Evolutionary conservation across 2,888 invertebrate genomes (phyloP), one percentile per base, ranked within the genome.

Genomic region (Tortricodes alternella): DNA sequence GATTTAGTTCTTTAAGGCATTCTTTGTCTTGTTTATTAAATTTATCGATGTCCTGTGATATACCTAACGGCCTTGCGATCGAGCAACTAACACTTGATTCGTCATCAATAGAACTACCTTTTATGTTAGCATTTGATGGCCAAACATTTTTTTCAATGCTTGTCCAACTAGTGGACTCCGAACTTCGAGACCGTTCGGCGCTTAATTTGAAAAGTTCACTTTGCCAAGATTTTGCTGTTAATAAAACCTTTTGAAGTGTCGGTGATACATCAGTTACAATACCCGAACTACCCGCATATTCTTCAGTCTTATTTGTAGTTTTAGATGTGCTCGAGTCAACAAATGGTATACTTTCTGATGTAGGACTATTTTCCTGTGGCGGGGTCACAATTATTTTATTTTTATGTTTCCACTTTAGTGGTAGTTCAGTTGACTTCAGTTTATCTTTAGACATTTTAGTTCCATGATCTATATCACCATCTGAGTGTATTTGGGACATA

Each of bases 161-260:
- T 0, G 95, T 95, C 95, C 95, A 96, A 0, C 96, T 96, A 24
- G 93, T 94, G 0, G 94, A 94, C 70, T 96, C 96, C 1, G 95
- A 96, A 68, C 96, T 96, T 64, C 94, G 91, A 0, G 96, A 96
- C 58, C 95, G 93, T 74, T 95, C 95, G 1, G 94, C 93, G 64
- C 94, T 95, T 18, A 94, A 80, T 71, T 95, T 94, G 2, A 94
- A 79, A 39, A 93, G 73, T 68, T 93, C 93, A 60, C 86, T 87
- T 51, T 92, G 86, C 68, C 87, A 89, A 2, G 85, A 89, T 63
- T 91, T 92, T 0, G 92, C 89, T 15, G 89, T 83, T 32, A 90
- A 66, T 51, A 90, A 73, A n/a, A 71, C 65, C 67, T 75, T 85
- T 37, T 79, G 80, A 27, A 86, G 86, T 32, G 89, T 88, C 0